Evolutionary conservation across 2,113 vertebrate genomes (phyloP).

Genomic region (Pipa parva): DNA sequence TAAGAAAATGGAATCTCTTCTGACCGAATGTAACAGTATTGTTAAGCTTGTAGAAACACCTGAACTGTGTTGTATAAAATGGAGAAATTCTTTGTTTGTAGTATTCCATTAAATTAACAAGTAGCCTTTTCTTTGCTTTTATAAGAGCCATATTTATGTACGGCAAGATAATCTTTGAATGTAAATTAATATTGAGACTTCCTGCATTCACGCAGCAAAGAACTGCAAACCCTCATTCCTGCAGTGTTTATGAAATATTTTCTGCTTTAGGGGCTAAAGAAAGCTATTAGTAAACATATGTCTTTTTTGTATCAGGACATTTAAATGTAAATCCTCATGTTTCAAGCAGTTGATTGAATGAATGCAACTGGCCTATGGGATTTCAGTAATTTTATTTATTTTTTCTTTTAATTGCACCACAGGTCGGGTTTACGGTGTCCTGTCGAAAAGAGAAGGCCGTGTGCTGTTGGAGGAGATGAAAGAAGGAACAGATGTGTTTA

Average conservation of each 20-base stretch:
- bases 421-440: constrained; percentile 89
- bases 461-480: constrained; percentile 97
- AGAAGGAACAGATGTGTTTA: constrained; percentile 92
- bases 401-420: constrained; percentile 28
- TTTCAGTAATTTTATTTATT: background rate
- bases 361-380: fast-evolving
- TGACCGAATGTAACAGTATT: too few species aligned
- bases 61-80: too few species aligned
- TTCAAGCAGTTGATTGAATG: background rate
- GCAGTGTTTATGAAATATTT: background rate
- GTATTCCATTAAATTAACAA: too few species aligned
- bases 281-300: background rate
- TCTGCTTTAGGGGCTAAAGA: background rate
- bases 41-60: too few species aligned
- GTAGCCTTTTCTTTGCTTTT: too few species aligned
- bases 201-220: too few species aligned
- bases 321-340: background rate
- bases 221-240: background rate
- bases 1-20: too few species aligned
- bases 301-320: background rate
- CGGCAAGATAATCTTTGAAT: too few species aligned
- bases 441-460: constrained; percentile 87
- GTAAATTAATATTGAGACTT: too few species aligned
- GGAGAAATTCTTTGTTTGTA: too few species aligned
- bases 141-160: too few species aligned